phyloP scores from a whole-genome alignment of 2,888 invertebrate species.

The Lymantria dispar region DNA sequence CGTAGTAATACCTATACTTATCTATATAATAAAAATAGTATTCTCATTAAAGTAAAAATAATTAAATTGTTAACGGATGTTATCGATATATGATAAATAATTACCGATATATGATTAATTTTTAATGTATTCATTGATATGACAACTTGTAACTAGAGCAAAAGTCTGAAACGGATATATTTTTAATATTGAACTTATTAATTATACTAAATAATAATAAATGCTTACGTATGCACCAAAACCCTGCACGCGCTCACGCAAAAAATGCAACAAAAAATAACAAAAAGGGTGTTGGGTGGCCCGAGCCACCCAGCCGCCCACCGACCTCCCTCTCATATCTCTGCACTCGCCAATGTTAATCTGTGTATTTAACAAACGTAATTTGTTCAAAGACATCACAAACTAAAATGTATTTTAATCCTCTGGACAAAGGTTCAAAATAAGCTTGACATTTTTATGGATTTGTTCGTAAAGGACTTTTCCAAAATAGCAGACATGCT shows the following conservation, averaged over 20 bases:
- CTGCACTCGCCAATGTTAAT: constrained; percentile 78
- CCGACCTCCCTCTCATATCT: constrained; percentile 64
- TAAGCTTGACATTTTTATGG: constrained; percentile 21
- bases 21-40: no score
- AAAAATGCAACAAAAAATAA: constrained; percentile 76
- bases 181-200: constrained; percentile 1
- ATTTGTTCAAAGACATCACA: constrained; percentile 46
- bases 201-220: constrained; percentile 35
- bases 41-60: no score
- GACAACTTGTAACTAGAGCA: no score
- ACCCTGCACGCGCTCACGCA: constrained; percentile 60
- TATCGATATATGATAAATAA: no score
- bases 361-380: constrained; percentile 68
- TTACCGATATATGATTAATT: no score
- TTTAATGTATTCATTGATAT: no score
- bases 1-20: no score
- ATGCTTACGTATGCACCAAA: constrained; percentile 53
- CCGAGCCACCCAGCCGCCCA: constrained; percentile 51
- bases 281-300: constrained; percentile 68
- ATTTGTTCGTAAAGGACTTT: constrained; percentile 54
- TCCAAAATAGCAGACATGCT: constrained; percentile 68
- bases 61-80: no score
- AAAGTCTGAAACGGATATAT: no score
- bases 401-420: constrained; percentile 33
- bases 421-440: constrained; percentile 26